These are phyloP conservation scores for Heliconius hortense DNA, from an alignment of 2,888 invertebrate species.

Conservation along the genomic window DNA sequence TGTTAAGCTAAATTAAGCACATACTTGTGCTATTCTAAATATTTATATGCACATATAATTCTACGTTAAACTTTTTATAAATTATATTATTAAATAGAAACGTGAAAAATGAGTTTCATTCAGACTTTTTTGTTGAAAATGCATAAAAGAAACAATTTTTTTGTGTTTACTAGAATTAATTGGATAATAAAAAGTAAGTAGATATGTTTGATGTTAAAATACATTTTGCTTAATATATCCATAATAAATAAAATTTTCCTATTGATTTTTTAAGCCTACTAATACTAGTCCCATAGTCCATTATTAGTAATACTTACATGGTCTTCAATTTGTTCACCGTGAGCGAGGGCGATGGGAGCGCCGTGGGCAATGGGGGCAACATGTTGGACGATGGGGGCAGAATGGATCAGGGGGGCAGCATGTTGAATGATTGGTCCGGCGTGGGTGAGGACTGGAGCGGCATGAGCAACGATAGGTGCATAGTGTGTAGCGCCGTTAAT, in stretches of 20 bases:
- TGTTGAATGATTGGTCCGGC: conserved; percentile 51
- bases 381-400: conserved; percentile 51
- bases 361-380: conserved; percentile 50
- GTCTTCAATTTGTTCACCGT: conserved; percentile 52
- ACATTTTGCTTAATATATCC: neutral
- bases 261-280: conserved; percentile 36
- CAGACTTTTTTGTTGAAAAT: neutral
- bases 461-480: conserved; percentile 51
- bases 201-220: neutral
- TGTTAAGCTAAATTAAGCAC: conserved; percentile 48
- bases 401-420: conserved; percentile 52
- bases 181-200: neutral
- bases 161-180: no score
- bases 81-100: neutral
- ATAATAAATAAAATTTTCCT: conserved; percentile 30
- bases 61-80: neutral
- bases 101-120: neutral
- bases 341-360: conserved; percentile 53
- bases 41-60: conserved; percentile 13
- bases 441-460: conserved; percentile 46
- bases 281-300: conserved; percentile 26
- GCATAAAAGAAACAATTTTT: no score
- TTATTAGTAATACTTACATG: conserved; percentile 43
- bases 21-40: conserved; percentile 9
- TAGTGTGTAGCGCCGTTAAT: conserved; percentile 55